These are phyloP conservation scores for Hiodon tergisus DNA, from an alignment of 2,113 vertebrate species.

Conservation along the genomic window DNA sequence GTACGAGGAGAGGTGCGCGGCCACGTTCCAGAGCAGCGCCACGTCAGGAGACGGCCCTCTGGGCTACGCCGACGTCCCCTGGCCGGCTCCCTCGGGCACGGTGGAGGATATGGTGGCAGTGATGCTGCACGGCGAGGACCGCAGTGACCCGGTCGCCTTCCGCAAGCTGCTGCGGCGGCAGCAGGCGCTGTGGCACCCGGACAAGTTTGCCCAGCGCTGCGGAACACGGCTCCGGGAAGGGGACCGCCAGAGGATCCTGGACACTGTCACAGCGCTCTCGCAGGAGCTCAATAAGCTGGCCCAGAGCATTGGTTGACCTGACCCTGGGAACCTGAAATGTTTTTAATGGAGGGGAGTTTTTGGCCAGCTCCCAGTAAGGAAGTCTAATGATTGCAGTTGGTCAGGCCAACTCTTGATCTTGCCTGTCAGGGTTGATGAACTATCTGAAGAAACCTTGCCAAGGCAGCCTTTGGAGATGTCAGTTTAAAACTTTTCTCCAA, in stretches of 20 bases:
- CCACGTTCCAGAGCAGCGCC: constrained; percentile 38
- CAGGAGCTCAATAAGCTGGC: constrained; percentile 78
- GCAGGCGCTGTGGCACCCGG: constrained; percentile 79
- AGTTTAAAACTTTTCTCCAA: no score
- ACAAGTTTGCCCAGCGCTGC: constrained; percentile 79
- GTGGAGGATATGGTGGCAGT: constrained; percentile 73
- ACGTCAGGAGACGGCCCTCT: constrained; percentile 37
- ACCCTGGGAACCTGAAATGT: background rate
- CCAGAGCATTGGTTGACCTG: constrained; percentile 59
- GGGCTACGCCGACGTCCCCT: constrained; percentile 74
- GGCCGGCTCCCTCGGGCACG: constrained; percentile 67
- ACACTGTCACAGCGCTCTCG: constrained; percentile 74
- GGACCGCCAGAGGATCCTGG: constrained; percentile 66
- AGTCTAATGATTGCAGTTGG: no score
- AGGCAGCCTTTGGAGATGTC: no score
- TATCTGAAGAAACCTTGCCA: no score
- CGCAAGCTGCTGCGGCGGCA: constrained; percentile 70
- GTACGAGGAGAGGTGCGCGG: constrained; percentile 52
- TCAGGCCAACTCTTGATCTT: no score
- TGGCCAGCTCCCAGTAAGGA: no score
- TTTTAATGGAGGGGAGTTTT: no score
- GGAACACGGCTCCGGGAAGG: constrained; percentile 62
- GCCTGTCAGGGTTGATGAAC: no score
- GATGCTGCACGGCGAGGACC: constrained; percentile 69
- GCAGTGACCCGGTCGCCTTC: constrained; percentile 52